Conservation (phyloP, 2,888 invertebrate species). For the Coleophora flavipennella region DNA sequence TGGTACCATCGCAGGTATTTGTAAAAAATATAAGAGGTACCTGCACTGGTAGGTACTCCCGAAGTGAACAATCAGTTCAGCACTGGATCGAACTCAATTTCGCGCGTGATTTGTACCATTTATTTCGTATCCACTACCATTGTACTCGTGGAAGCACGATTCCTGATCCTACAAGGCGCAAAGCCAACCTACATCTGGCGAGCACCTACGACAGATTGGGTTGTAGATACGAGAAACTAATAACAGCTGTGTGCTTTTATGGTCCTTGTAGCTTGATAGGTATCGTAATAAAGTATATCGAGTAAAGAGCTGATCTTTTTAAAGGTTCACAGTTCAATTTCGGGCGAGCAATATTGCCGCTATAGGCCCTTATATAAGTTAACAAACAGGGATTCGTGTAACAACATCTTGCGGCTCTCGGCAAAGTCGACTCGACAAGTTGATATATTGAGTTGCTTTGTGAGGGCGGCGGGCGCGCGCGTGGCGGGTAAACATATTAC, state of each 20-base stretch:
- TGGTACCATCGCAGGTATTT: too few relatives aligned
- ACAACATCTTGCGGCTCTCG: constrained; percentile 42
- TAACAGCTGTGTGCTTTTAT: constrained; percentile 8
- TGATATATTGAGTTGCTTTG: constrained; percentile 64
- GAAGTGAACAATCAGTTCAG: constrained; percentile 50
- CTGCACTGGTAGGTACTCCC: constrained; percentile 36
- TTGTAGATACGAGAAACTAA: too few relatives aligned
- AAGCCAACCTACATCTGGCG: too few relatives aligned
- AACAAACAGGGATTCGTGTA: constrained; percentile 51
- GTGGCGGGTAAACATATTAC: constrained; percentile 45
- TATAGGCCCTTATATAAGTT: constrained; percentile 39
- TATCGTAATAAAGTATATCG: too few relatives aligned
- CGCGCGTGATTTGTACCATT: constrained; percentile 68
- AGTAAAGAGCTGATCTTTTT: too few relatives aligned
- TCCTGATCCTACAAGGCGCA: too few relatives aligned
- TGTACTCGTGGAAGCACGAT: constrained; percentile 30
- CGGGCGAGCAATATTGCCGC: constrained; percentile 23
- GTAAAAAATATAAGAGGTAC: too few relatives aligned
- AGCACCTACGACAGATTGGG: too few relatives aligned
- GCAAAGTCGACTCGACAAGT: constrained; percentile 50
- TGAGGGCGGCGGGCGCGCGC: constrained; percentile 29
- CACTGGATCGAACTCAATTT: constrained; percentile 61
- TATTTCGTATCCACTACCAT: constrained; percentile 54
- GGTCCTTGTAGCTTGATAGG: too few relatives aligned
- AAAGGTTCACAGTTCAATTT: constrained; percentile 11